phyloP scores from a whole-genome alignment of 1,140 invertebrate genomes.

The Xylocopa sonorina region DNA sequence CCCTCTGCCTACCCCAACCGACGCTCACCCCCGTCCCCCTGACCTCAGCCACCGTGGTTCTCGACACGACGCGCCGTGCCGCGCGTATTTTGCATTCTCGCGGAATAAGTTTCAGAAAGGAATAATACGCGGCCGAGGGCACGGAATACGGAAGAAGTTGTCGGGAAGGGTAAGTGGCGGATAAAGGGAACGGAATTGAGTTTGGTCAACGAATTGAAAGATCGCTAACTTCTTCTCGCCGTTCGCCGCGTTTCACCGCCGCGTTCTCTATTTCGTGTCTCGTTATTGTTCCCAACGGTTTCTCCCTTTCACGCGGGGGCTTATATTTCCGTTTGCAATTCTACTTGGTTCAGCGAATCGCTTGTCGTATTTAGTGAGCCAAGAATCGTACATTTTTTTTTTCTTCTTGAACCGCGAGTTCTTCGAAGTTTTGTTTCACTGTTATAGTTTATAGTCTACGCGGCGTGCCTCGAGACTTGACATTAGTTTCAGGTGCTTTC shows the following conservation, averaged over 20 bases:
- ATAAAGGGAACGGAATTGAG: conserved; percentile 45
- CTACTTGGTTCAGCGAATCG: background rate
- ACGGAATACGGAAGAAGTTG: conserved; percentile 38
- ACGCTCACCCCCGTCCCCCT: background rate
- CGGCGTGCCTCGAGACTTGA: background rate
- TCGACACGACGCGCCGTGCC: conserved; percentile 10
- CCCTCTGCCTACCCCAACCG: background rate
- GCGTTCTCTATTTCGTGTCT: conserved; percentile 16
- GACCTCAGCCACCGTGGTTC: background rate
- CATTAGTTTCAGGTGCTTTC: background rate
- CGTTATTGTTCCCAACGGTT: conserved; percentile 33
- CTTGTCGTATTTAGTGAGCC: too few species aligned
- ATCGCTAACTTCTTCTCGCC: conserved; percentile 33
- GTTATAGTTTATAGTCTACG: background rate
- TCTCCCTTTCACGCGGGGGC: background rate
- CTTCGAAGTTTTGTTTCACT: background rate
- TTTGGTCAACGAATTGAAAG: conserved; percentile 46
- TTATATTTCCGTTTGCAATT: background rate
- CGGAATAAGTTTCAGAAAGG: conserved; percentile 57
- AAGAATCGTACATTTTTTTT: too few species aligned
- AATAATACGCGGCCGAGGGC: conserved; percentile 56
- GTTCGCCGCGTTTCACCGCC: background rate
- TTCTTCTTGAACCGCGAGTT: too few species aligned
- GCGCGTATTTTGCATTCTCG: conserved; percentile 50
- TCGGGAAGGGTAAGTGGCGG: conserved; percentile 29